Evolutionary conservation across 2,797 vertebrate genomes (phyloP), one percentile per base, ranked within the genome.

Genomic region (Rhinichthys osculus): DNA sequence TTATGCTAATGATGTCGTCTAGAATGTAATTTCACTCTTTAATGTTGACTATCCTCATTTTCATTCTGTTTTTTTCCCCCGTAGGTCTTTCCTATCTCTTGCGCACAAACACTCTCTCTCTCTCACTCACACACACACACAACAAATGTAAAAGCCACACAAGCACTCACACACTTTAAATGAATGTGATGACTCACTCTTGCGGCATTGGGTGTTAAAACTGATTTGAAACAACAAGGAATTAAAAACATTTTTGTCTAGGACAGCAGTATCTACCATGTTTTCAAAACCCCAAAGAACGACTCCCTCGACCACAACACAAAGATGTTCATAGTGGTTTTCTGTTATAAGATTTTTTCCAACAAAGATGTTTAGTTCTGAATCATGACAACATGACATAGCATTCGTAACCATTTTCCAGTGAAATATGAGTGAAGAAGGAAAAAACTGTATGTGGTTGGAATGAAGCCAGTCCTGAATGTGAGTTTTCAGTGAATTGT

Each of bases 131-230:
- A 79, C 77, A 59, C 57, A 47, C 78, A 80, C 78, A 66, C 38
- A 14, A 77, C 14, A 47, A 30, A 72, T 16, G 23, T n/a, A 79
- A 47, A 69, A n/a, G 21, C 38, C 62, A 77, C 78, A 76, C 69
- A 79, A 47, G 17, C 87, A 66, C 83, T 59, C 83, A 77, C 50
- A 78, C 27, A 10, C 72, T 21, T 62, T 78, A 42, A 72, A 54
- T 81, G 10, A 85, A 73, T 67, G 57, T 44, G 59, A 72, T 84
- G 83, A 87, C 47, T 87, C 87, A 83, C 30, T 19, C 50, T 78
- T 38, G 50, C 6, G 59, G 59, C 42, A 74, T 16, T 35, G 33
- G 19, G 14, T 78, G 42, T 59, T 85, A 81, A 70, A 67, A 70
- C 8, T 3, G 42, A 44, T 79, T 78, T 74, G 10, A 54, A 77